A percentile compares a stretch with the other conserved stretches of the same genome.
Conservation (phyloP, 2,113 vertebrate genomes). For the Spizaetus ornatus region DNA sequence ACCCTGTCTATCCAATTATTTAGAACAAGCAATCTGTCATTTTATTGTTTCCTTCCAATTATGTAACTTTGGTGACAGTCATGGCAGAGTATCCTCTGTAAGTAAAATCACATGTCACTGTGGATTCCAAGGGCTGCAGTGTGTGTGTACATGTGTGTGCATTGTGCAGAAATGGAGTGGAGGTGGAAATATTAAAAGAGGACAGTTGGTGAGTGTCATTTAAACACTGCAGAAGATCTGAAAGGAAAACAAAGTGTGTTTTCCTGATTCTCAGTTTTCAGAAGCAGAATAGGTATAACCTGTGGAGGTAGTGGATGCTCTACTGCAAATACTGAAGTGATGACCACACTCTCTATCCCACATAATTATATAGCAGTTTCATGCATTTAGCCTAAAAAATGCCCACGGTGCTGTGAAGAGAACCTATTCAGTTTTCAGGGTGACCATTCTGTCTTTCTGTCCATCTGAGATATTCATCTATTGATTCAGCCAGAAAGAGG, state of each 20-base stretch:
- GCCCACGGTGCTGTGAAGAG: not conserved
- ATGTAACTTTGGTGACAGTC: conserved; percentile 66
- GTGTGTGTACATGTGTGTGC: not conserved
- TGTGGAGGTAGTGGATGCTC: not conserved
- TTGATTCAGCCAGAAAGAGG: not conserved
- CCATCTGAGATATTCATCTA: not conserved
- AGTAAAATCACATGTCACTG: not conserved
- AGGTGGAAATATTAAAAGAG: conserved; percentile 1
- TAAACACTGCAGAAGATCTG: not conserved
- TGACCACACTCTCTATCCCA: not conserved
- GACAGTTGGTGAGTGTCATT: not conserved
- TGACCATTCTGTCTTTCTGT: not conserved
- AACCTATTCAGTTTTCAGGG: not conserved
- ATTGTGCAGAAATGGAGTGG: not conserved
- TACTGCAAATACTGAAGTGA: not conserved
- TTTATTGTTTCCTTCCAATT: conserved; percentile 70
- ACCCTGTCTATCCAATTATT: conserved; percentile 69
- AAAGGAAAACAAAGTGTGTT: not conserved
- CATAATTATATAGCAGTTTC: not conserved
- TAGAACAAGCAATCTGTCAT: conserved; percentile 75
- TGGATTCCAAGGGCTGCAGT: not conserved
- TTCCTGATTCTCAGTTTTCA: not conserved
- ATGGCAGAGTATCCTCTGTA: conserved; percentile 53
- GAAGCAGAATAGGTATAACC: not conserved
- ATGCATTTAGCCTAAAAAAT: not conserved